Percentiles rank a stretch among this genome's conserved stretches.
These are phyloP conservation scores for Ptilorrhoa leucosticta DNA, from an alignment of 2,113 vertebrate genomes.

Conservation along the genomic window DNA sequence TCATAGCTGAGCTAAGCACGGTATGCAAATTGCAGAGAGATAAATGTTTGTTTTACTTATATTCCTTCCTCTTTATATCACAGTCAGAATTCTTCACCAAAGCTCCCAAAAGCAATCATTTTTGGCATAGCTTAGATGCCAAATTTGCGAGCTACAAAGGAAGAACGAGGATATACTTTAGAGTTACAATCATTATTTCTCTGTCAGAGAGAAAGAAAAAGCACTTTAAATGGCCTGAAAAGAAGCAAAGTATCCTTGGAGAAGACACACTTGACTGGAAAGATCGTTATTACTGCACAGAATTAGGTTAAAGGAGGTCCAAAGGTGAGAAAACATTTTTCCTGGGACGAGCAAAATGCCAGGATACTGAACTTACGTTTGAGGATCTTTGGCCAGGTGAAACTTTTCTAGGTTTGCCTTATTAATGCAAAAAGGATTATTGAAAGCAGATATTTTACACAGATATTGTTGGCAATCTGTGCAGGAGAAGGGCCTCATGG, in stretches of 20 bases:
- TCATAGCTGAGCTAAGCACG: constrained; percentile 24
- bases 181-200: background rate
- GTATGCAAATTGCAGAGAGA: constrained; percentile 32
- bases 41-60: background rate
- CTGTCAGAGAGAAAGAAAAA: background rate
- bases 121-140: background rate
- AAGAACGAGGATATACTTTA: background rate
- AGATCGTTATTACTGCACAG: background rate
- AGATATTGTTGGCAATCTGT: background rate
- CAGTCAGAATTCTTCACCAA: background rate
- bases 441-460: background rate
- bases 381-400: background rate
- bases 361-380: background rate
- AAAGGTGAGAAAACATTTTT: background rate
- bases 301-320: background rate
- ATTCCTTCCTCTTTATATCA: constrained; percentile 41
- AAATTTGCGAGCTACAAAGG: background rate
- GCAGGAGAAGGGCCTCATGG: background rate
- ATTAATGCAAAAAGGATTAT: background rate
- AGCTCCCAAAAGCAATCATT: background rate
- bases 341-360: background rate
- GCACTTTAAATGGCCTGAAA: background rate
- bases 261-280: background rate
- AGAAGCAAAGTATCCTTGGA: background rate
- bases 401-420: background rate